A percentile compares a stretch with the other conserved stretches of the same genome.
Conservation (phyloP, 1,140 invertebrate genomes). For the Rhizoglyphus robini region DNA sequence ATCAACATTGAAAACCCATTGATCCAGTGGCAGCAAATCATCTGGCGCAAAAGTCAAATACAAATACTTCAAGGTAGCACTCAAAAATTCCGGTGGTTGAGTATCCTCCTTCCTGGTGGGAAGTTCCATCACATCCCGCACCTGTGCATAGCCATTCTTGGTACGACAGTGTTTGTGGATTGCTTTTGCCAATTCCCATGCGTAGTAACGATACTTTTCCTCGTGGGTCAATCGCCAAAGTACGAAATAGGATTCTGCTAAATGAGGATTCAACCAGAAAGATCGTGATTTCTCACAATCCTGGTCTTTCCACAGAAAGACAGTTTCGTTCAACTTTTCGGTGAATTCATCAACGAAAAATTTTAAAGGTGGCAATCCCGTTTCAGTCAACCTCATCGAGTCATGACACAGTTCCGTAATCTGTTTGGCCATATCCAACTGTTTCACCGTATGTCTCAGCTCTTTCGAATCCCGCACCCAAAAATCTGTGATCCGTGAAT, state of each 20-base stretch:
- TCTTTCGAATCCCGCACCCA: not conserved
- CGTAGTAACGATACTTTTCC: not conserved
- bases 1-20: constrained; percentile 1
- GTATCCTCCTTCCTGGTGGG: not conserved
- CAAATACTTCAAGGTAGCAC: not conserved
- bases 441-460: not conserved
- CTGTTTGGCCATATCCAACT: not conserved
- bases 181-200: not conserved
- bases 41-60: not conserved
- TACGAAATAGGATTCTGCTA: not conserved
- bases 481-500: not conserved
- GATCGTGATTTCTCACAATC: not conserved
- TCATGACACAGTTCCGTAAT: not conserved
- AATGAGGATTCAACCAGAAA: not conserved
- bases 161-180: not conserved
- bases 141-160: not conserved
- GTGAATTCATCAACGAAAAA: constrained; percentile 1
- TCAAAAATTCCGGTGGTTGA: not conserved
- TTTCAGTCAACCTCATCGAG: not conserved
- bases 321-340: not conserved
- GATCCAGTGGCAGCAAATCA: not conserved
- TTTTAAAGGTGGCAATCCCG: not conserved
- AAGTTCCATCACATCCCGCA: not conserved
- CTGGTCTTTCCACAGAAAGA: not conserved
- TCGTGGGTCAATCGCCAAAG: constrained; percentile 1